phyloP scores from a whole-genome alignment of 2,797 vertebrate species.

The Iguana delicatissima region DNA sequence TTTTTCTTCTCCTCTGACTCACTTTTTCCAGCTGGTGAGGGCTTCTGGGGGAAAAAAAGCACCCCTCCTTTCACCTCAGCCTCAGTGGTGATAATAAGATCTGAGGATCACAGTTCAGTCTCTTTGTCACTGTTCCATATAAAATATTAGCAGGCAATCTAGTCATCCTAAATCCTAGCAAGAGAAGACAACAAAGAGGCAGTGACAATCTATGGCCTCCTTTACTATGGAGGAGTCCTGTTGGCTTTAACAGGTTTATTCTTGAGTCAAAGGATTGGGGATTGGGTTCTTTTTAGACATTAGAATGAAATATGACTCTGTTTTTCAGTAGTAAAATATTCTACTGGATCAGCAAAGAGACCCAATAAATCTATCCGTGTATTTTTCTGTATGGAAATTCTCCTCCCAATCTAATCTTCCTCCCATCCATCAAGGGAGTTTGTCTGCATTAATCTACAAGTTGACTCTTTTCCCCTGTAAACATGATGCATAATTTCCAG shows the following conservation, averaged over 20 bases:
- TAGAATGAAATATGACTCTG: conserved; percentile 7
- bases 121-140: not conserved
- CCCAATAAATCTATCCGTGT: not conserved
- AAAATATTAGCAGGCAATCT: not conserved
- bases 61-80: not conserved
- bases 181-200: not conserved
- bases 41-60: not conserved
- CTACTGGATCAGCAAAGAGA: not conserved
- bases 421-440: not conserved
- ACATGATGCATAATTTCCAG: not conserved
- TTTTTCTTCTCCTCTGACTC: not conserved
- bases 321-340: not conserved
- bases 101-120: not conserved
- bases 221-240: not conserved
- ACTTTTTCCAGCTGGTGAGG: too few species aligned
- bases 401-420: not conserved
- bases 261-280: not conserved
- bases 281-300: not conserved
- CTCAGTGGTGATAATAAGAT: too few species aligned
- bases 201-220: too few species aligned
- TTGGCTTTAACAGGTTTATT: not conserved
- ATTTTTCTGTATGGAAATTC: conserved; percentile 4
- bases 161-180: not conserved
- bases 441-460: not conserved
- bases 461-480: conserved; percentile 6